Conservation (phyloP, 2,888 invertebrate genomes). For the Thalpophila matura region DNA sequence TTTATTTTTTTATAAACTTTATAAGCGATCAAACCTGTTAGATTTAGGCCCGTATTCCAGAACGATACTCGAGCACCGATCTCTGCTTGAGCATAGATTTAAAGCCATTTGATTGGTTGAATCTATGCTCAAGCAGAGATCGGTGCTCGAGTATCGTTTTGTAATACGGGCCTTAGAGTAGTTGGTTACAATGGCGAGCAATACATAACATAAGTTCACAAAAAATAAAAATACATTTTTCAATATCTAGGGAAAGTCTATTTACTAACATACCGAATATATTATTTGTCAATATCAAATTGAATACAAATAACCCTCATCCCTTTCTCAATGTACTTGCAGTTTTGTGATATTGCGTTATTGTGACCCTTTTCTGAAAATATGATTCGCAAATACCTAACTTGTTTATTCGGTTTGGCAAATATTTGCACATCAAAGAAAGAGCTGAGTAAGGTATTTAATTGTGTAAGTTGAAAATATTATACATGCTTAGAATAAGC, state of each 20-base stretch:
- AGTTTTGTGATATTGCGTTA: conserved; percentile 15
- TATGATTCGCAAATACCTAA: conserved; percentile 29
- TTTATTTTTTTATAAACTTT: too few relatives aligned
- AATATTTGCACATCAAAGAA: conserved; percentile 24
- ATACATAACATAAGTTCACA: too few relatives aligned
- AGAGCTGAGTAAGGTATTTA: not conserved
- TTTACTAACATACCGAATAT: conserved; percentile 27
- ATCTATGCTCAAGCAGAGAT: too few relatives aligned
- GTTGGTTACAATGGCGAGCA: not conserved
- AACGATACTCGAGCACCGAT: too few relatives aligned
- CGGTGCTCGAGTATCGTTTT: too few relatives aligned
- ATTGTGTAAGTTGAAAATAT: not conserved
- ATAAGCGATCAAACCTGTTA: not conserved
- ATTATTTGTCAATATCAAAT: conserved; percentile 47
- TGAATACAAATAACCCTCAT: conserved; percentile 50
- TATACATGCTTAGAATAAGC: conserved; percentile 2
- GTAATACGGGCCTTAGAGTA: too few relatives aligned
- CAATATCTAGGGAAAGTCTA: conserved; percentile 11
- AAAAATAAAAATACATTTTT: not conserved
- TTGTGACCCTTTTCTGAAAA: conserved; percentile 31
- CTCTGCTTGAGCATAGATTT: too few relatives aligned
- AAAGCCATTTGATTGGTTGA: too few relatives aligned
- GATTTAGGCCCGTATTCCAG: not conserved
- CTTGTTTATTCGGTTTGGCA: conserved; percentile 26
- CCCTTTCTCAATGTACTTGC: conserved; percentile 41